phyloP scores from a whole-genome alignment of 2,888 invertebrate species.

The Tridacna crocea region DNA sequence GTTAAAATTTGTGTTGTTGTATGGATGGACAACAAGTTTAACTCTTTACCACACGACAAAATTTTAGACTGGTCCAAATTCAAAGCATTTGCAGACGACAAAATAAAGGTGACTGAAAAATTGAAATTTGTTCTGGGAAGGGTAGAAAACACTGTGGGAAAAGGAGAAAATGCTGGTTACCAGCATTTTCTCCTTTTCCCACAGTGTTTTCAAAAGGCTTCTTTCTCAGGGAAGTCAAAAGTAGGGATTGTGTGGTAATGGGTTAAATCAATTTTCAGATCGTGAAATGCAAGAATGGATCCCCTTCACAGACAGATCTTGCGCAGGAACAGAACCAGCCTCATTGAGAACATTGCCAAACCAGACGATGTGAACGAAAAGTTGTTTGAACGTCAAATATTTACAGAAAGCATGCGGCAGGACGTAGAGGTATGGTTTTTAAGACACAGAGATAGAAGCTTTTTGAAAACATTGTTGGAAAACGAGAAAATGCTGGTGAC shows the following conservation, averaged over 20 bases:
- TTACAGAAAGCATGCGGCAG: conserved; percentile 65
- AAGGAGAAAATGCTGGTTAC: background rate
- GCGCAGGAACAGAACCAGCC: conserved; percentile 48
- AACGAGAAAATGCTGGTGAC: too few relatives aligned
- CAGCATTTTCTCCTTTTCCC: background rate
- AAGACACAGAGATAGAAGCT: too few relatives aligned
- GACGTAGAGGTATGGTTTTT: conserved; percentile 59
- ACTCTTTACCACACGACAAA: too few relatives aligned
- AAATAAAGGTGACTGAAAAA: too few relatives aligned
- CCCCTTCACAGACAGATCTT: conserved; percentile 52
- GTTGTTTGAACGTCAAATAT: conserved; percentile 49
- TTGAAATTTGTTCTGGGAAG: too few relatives aligned
- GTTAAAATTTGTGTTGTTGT: too few relatives aligned
- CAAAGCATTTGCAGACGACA: too few relatives aligned
- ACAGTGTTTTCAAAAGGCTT: background rate
- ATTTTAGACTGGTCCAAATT: too few relatives aligned
- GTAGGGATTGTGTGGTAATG: background rate
- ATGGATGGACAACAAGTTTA: too few relatives aligned
- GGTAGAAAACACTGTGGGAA: too few relatives aligned
- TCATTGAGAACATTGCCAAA: conserved; percentile 63
- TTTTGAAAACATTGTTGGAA: too few relatives aligned
- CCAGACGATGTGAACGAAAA: conserved; percentile 53
- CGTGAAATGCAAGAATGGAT: conserved; percentile 41
- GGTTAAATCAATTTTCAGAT: background rate
- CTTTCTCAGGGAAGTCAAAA: too few relatives aligned